Evolutionary conservation across 2,113 vertebrate species (phyloP).

Genomic region (Varanus komodoensis): DNA sequence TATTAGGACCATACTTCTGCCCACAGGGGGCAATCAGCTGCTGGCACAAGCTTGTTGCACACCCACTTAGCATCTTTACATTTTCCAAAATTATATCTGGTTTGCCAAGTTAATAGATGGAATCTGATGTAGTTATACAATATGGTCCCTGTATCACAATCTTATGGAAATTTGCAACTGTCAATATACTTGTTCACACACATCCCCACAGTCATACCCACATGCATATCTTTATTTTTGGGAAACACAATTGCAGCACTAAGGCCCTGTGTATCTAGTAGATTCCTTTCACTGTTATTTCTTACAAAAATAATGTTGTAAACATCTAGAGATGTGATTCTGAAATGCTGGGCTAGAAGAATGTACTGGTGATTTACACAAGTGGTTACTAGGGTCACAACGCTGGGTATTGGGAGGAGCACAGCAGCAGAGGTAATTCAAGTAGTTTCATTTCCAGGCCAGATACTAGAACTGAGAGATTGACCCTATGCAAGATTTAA

Average conservation of each 20-base stretch:
- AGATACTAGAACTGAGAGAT: neutral
- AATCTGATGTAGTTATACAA: slow-evolving; percentile 25
- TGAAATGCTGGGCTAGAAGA: neutral
- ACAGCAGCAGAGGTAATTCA: neutral
- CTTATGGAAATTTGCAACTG: neutral
- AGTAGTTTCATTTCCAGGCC: neutral
- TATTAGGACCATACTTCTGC: slow-evolving; percentile 25
- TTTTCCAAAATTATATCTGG: slow-evolving; percentile 14
- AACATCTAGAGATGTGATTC: neutral
- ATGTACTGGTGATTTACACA: neutral
- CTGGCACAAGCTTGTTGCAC: neutral
- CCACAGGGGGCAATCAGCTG: neutral
- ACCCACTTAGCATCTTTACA: slow-evolving; percentile 6
- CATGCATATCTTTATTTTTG: slow-evolving; percentile 1
- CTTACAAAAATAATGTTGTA: neutral
- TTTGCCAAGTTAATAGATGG: slow-evolving; percentile 2
- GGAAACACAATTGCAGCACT: neutral
- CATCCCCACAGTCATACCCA: neutral
- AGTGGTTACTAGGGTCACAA: neutral
- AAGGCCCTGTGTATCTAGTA: neutral
- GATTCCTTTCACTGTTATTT: neutral
- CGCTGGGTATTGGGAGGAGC: neutral
- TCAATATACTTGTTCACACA: neutral
- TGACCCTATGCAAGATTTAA: no score
- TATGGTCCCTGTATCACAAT: neutral